These are phyloP conservation scores for Drosophila aldrichi DNA, from an alignment of 2,888 invertebrate genomes.

Conservation along the genomic window DNA sequence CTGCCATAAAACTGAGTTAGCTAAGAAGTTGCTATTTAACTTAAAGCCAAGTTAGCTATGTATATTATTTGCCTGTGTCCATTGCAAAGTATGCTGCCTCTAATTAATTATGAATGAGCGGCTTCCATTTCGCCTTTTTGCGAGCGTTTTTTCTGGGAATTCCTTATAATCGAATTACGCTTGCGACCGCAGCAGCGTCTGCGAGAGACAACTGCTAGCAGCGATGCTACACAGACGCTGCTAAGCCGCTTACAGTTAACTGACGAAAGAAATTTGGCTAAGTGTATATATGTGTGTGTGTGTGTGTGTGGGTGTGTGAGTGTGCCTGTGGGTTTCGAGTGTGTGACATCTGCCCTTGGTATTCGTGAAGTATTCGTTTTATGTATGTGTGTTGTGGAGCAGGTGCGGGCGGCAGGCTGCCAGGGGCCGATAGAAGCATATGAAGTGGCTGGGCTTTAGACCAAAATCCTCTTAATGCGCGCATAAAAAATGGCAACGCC, in stretches of 20 bases:
- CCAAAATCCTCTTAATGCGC: conserved; percentile 78
- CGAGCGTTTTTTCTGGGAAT: conserved; percentile 32
- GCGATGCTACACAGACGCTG: conserved; percentile 60
- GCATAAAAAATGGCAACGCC: conserved; percentile 77
- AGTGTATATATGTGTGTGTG: background rate
- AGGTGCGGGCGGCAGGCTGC: conserved; percentile 1
- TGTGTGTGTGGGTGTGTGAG: background rate
- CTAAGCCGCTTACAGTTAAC: conserved; percentile 73
- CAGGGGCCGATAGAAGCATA: conserved; percentile 26
- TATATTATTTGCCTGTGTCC: conserved; percentile 53
- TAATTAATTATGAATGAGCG: conserved; percentile 71
- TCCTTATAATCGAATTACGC: conserved; percentile 76
- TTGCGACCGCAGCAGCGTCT: conserved; percentile 60
- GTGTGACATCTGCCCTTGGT: conserved; percentile 73
- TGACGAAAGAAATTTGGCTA: conserved; percentile 47
- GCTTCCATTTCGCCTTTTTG: conserved; percentile 17
- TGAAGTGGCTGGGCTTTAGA: conserved; percentile 78
- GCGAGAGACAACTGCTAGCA: conserved; percentile 45
- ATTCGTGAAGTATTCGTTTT: conserved; percentile 50
- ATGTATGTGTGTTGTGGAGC: conserved; percentile 13
- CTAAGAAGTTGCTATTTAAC: conserved; percentile 14
- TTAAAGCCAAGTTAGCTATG: conserved; percentile 49
- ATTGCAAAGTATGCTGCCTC: conserved; percentile 53
- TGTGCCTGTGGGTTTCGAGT: background rate
- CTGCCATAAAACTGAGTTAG: background rate